A percentile compares a stretch with the other conserved stretches of the same genome.
Evolutionary conservation across 1,140 invertebrate species (phyloP).

Genomic region (Zeugodacus cucurbitae): DNA sequence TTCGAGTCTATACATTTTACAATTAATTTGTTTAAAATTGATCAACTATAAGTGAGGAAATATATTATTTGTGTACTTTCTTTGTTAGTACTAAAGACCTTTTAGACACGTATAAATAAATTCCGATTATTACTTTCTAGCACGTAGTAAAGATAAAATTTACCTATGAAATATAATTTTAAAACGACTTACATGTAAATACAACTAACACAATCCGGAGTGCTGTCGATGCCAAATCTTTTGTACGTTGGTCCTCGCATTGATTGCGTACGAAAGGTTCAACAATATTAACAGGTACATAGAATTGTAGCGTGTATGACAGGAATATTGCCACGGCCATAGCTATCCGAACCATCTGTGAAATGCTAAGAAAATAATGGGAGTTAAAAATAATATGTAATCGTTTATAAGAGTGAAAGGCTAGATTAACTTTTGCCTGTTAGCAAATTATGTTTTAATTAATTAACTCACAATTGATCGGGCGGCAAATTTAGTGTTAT

Average conservation of each 20-base stretch:
- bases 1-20: background rate
- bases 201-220: conserved; percentile 78
- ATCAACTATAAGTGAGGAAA: too few species aligned
- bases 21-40: too few species aligned
- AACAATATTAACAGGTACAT: conserved; percentile 90
- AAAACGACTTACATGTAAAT: conserved; percentile 87
- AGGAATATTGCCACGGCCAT: conserved; percentile 90
- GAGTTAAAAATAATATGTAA: background rate
- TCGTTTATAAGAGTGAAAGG: background rate
- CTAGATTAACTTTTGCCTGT: background rate
- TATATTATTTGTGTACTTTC: too few species aligned
- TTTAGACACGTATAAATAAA: too few species aligned
- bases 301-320: conserved; percentile 90
- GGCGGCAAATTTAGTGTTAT: conserved; percentile 86
- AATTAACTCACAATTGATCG: conserved; percentile 75
- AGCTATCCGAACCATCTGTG: conserved; percentile 81
- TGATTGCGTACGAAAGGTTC: conserved; percentile 78
- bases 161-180: too few species aligned
- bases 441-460: background rate
- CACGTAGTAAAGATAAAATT: too few species aligned
- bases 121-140: too few species aligned
- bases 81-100: too few species aligned
- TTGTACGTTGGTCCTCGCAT: conserved; percentile 70
- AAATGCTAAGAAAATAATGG: conserved; percentile 71
- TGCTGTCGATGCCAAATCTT: conserved; percentile 74